Base-by-base conservation (phyloP, 2,113 vertebrate genomes). In the Dermatemys mawii region DNA sequence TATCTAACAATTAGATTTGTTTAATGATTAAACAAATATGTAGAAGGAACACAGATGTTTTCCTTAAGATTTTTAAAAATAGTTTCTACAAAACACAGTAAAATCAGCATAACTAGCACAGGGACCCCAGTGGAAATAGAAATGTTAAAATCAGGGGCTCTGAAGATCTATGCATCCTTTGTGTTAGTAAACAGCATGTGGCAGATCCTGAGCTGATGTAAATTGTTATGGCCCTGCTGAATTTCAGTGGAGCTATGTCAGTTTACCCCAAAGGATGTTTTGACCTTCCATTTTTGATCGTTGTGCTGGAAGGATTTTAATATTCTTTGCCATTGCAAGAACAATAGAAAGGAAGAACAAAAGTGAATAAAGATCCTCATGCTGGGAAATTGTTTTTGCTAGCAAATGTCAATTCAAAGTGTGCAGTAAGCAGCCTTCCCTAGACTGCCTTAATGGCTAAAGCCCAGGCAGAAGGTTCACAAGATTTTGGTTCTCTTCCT, bases 21-120 rank as follows among this genome's bases (percentile, higher is more conserved):
- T 46, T 57, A 91, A 94, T 91, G 78, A 95, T 96, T 93, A 92
- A 96, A 90, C 48, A 96, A 96, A 91, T 19, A 73, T 54, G 35
- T 51, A 86, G 46, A 32, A 94, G 67, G 50, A 46, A 78, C 35
- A 70, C 57, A 92, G 80, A 80, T 89, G 54, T 96, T 96, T 96
- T 90, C 27, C 44, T 16, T 6, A 67, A 78, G 22, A 76, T n/a
- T 81, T 48, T 81, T 46, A 11, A 2, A 11, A 92, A 87, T 88
- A 81, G 85, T 90, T 94, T 94, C 90, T 88, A 67, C 70, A 94
- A 96, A 94, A 44, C 44, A 79, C 35, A 50, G 53, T 89, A 22
- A 70, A 90, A 35, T 87, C 67, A 91, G 29, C 46, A 83, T 93
- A 86, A 93, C 55, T 93, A 86, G 75, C 60, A 88, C 41, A 84